Conservation (phyloP, 92 coral and sea anemone species). For the Parazoanthus atlanticus region DNA sequence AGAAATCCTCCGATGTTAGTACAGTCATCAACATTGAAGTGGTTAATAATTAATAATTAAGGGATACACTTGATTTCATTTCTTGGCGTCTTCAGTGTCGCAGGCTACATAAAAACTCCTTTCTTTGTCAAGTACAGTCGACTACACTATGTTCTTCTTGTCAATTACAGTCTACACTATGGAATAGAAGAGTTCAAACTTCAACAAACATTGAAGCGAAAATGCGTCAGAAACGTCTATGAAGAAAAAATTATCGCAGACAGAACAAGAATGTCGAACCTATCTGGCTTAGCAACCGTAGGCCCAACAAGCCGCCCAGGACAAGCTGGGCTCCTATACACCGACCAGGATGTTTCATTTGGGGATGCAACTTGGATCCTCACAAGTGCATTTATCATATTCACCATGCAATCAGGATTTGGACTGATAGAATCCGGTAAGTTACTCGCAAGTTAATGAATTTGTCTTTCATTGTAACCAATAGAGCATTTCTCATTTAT, state of each 20-base stretch:
- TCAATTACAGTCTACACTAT: background rate
- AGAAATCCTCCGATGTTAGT: too few relatives aligned
- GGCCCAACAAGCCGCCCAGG: background rate
- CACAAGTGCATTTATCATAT: conserved; percentile 72
- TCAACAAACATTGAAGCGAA: background rate
- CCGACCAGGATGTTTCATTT: conserved; percentile 17
- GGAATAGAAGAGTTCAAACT: background rate
- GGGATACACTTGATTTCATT: too few relatives aligned
- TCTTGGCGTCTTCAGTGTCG: too few relatives aligned
- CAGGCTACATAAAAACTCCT: too few relatives aligned
- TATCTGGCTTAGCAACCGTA: background rate
- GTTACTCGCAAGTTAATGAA: background rate
- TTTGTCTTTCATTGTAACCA: background rate
- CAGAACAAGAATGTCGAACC: background rate
- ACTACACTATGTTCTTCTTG: too few relatives aligned
- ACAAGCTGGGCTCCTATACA: conserved; percentile 13
- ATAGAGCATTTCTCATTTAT: background rate
- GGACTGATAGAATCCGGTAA: conserved; percentile 76
- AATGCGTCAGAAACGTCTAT: background rate
- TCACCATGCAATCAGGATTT: conserved; percentile 81
- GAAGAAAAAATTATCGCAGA: background rate
- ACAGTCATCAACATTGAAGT: too few relatives aligned
- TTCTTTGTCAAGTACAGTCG: background rate
- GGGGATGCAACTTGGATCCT: conserved; percentile 77
- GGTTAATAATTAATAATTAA: too few relatives aligned